Percentiles rank a stretch among this genome's conserved stretches.
These are phyloP conservation scores for Gerris buenoi DNA, from an alignment of 1,140 invertebrate species.

Conservation along the genomic window DNA sequence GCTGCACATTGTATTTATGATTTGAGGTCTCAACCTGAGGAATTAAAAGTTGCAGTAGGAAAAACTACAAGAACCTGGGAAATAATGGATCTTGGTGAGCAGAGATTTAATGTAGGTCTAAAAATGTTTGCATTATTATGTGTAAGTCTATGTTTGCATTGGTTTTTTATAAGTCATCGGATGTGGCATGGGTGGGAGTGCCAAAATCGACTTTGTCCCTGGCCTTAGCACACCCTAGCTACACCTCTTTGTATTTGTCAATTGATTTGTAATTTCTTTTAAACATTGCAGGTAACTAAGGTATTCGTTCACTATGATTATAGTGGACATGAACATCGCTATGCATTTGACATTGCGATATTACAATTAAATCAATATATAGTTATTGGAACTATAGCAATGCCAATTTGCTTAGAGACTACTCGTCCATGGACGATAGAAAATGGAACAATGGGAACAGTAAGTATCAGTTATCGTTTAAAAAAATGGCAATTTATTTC, in stretches of 20 bases:
- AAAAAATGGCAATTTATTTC: no score
- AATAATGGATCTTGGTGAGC: constrained; percentile 1
- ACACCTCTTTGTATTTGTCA: no score
- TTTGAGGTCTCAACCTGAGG: not conserved
- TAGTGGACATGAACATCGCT: constrained; percentile 5
- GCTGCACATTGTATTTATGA: constrained; percentile 13
- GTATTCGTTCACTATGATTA: constrained; percentile 6
- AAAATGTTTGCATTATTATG: constrained; percentile 1
- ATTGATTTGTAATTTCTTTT: no score
- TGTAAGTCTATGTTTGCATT: no score
- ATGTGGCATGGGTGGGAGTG: no score
- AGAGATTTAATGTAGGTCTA: constrained; percentile 7
- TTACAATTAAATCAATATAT: constrained; percentile 6
- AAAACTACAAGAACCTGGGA: constrained; percentile 11
- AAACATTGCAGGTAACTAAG: constrained; percentile 10
- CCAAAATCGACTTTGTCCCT: no score
- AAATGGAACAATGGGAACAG: constrained; percentile 4
- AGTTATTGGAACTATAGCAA: not conserved
- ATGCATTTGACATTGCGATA: constrained; percentile 11
- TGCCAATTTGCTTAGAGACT: constrained; percentile 12
- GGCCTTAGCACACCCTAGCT: no score
- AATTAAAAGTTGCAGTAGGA: constrained; percentile 9
- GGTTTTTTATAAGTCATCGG: no score
- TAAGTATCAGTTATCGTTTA: no score
- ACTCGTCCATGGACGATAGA: not conserved